These are phyloP conservation scores for Diachrysia chrysitis DNA, from an alignment of 2,888 invertebrate species.

Conservation along the genomic window DNA sequence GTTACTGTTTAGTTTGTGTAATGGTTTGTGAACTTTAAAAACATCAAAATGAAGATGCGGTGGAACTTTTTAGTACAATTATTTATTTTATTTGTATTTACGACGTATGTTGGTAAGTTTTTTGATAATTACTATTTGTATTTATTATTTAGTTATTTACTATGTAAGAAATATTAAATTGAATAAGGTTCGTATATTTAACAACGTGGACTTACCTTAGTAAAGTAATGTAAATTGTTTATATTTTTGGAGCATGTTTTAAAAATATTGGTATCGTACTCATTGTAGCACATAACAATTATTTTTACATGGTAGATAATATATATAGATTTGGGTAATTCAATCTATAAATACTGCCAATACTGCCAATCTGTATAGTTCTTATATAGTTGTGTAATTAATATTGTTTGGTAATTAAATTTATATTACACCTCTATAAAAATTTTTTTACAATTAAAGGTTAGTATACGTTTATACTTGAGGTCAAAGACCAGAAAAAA, in stretches of 20 bases:
- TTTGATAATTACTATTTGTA: conserved; percentile 24
- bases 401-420: neutral
- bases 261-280: neutral
- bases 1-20: conserved; percentile 57
- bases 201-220: neutral
- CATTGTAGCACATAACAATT: neutral
- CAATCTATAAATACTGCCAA: neutral
- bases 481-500: neutral
- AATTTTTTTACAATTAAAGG: neutral
- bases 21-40: conserved; percentile 67
- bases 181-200: neutral
- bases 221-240: neutral
- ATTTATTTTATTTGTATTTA: conserved; percentile 70
- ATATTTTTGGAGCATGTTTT: neutral
- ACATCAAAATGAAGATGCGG: conserved; percentile 76
- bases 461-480: neutral
- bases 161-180: neutral
- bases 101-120: conserved; percentile 77
- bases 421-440: neutral
- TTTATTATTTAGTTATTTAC: neutral
- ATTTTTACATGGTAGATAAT: too few relatives aligned
- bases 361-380: too few relatives aligned
- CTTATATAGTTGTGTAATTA: too few relatives aligned
- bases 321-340: neutral
- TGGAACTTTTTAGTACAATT: conserved; percentile 74